Evolutionary conservation across 2,888 invertebrate species (phyloP).

Genomic region (Mythimna pallens): DNA sequence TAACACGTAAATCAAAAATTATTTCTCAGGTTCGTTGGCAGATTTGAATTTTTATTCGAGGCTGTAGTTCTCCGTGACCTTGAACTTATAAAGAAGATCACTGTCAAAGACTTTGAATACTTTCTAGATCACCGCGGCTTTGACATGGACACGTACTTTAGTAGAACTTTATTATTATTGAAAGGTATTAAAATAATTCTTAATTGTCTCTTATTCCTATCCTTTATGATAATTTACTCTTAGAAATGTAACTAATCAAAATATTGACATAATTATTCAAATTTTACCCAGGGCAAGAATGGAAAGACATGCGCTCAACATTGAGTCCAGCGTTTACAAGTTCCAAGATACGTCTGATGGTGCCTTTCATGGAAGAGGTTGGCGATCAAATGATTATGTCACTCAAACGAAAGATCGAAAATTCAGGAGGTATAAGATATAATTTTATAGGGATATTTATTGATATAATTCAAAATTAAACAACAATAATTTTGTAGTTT

Average conservation of each 20-base stretch:
- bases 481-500: not conserved
- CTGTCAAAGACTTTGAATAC: slow-evolving; percentile 89
- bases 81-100: slow-evolving; percentile 85
- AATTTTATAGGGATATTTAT: too few species aligned
- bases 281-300: slow-evolving; percentile 66
- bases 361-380: slow-evolving; percentile 81
- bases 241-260: not conserved
- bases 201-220: too few species aligned
- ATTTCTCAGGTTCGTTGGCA: slow-evolving; percentile 76
- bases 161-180: slow-evolving; percentile 84
- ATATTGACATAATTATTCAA: not conserved
- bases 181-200: slow-evolving; percentile 73
- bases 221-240: not conserved
- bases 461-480: not conserved
- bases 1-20: not conserved
- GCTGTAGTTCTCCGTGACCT: slow-evolving; percentile 82
- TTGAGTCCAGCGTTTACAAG: slow-evolving; percentile 87
- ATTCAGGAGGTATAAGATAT: slow-evolving; percentile 68
- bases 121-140: slow-evolving; percentile 85
- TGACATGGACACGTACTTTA: slow-evolving; percentile 84
- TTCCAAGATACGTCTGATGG: slow-evolving; percentile 84
- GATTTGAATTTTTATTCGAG: slow-evolving; percentile 82
- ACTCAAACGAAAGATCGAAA: slow-evolving; percentile 67
- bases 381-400: slow-evolving; percentile 74
- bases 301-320: slow-evolving; percentile 81